phyloP scores from a whole-genome alignment of 2,797 vertebrate genomes.

The Melanotaenia trifasciata region DNA sequence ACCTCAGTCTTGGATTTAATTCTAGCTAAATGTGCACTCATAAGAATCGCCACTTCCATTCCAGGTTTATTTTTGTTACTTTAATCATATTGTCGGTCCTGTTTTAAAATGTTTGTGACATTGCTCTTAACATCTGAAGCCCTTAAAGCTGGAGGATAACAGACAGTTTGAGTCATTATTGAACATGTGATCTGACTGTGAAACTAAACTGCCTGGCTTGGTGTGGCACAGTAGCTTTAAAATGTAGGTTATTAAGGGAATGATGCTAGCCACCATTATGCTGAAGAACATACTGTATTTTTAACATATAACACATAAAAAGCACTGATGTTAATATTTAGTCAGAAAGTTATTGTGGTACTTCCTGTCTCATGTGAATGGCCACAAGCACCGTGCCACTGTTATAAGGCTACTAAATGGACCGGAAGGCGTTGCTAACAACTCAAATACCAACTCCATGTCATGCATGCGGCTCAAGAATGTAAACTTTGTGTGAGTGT shows the following conservation, averaged over 20 bases:
- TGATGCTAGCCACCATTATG: not conserved
- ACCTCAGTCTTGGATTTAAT: not conserved
- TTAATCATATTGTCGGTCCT: not conserved
- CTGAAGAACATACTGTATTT: not conserved
- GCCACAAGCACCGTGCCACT: slow-evolving; percentile 10
- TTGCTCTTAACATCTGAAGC: slow-evolving; percentile 11
- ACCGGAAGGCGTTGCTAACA: slow-evolving; percentile 38
- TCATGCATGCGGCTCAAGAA: slow-evolving; percentile 67
- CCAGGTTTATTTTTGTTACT: not conserved
- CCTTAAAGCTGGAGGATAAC: slow-evolving; percentile 4
- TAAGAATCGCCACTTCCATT: not conserved
- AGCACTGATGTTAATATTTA: slow-evolving; percentile 16
- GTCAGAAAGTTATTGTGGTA: slow-evolving; percentile 4
- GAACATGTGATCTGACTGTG: slow-evolving; percentile 3
- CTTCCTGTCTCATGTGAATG: slow-evolving; percentile 26
- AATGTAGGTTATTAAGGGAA: not conserved
- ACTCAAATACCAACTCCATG: slow-evolving; percentile 53
- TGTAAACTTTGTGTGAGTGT: slow-evolving; percentile 58
- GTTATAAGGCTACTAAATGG: slow-evolving; percentile 38
- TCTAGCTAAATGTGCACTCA: not conserved
- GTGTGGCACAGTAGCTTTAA: not conserved
- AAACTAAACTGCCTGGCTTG: not conserved
- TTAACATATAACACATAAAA: not conserved
- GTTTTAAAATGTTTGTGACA: slow-evolving; percentile 4
- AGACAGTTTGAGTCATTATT: slow-evolving; percentile 25